Base-by-base conservation (phyloP, 2,888 invertebrate genomes). In the Epirrhoe alternata region DNA sequence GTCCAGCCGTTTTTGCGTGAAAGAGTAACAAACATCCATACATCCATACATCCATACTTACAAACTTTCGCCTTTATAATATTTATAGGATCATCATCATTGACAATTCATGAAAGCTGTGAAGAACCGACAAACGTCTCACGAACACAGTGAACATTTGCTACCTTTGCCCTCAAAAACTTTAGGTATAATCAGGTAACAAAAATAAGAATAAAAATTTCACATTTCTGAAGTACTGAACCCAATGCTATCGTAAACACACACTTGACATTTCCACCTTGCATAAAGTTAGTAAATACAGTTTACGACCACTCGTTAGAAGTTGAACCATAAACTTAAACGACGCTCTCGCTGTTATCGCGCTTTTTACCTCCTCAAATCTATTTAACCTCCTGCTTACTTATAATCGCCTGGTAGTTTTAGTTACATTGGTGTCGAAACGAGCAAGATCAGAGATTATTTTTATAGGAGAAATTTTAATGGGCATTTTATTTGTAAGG, bases 251-350 rank as follows among this genome's bases (percentile, higher is more conserved):
- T 70, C 61, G 14, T 31, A 30, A 57, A 49, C 31, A 51, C 35
- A 62, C 63, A 51, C 57, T 62, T 65, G 52, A 82, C 78, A 81
- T 84, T 86, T 84, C 83, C 85, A 83, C 84, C 79, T 83, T 73
- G 75, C 72, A 61, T 49, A 60, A 83, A 83, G 84, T 84, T 82
- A 87, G 90, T 89, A 90, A 89, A 90, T 89, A 88, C 82, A 86
- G 83, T 92, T 92, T 91, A 92, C 86, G 88, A 81, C 84, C 79
- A 76, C 87, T 91, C 91, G 89, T 92, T 90, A 90, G 83, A 91
- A 92, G 85, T 92, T 91, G 58, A 86, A 80, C 83, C 84, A 84
- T 91, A 90, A 92, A 82, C 77, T 82, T 86, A 86, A 90, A 89
- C 86, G 90, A 87, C 85, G 84, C 77, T 73, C 75, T 69, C 68